phyloP scores from a whole-genome alignment of 2,113 vertebrate species.

The Ornithorhynchus anatinus region DNA sequence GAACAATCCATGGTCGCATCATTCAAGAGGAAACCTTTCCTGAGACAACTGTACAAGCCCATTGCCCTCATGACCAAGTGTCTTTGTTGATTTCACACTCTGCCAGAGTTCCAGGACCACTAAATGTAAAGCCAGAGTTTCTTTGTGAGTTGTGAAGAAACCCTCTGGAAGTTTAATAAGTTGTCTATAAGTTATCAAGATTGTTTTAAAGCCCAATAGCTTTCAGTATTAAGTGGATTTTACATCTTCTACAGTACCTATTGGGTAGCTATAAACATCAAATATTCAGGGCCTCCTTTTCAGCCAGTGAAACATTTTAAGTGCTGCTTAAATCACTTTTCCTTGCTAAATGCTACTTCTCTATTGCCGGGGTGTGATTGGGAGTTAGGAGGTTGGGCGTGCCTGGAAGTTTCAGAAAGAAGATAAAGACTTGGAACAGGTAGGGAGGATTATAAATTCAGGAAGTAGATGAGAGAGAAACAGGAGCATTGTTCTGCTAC shows the following conservation, averaged over 20 bases:
- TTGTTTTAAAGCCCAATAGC: not conserved
- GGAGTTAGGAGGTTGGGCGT: no score
- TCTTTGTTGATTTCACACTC: not conserved
- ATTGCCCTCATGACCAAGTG: not conserved
- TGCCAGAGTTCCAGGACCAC: not conserved
- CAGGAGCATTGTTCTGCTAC: no score
- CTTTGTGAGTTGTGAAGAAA: conserved; percentile 5
- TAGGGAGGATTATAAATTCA: no score
- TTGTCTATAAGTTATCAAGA: not conserved
- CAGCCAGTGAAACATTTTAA: not conserved
- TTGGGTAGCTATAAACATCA: not conserved
- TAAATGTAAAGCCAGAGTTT: conserved; percentile 15
- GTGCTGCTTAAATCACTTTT: not conserved
- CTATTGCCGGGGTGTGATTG: no score
- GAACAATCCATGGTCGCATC: not conserved
- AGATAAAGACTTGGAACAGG: no score
- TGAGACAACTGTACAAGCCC: not conserved
- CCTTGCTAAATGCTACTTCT: not conserved
- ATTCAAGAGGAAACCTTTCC: not conserved
- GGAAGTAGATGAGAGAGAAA: no score
- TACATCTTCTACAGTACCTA: not conserved
- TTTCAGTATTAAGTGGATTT: not conserved
- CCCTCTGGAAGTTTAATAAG: conserved; percentile 16
- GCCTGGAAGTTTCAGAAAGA: no score
- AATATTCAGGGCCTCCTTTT: not conserved